These are phyloP conservation scores for Poeciliopsis retropinna DNA, from an alignment of 2,113 vertebrate species.

Conservation along the genomic window DNA sequence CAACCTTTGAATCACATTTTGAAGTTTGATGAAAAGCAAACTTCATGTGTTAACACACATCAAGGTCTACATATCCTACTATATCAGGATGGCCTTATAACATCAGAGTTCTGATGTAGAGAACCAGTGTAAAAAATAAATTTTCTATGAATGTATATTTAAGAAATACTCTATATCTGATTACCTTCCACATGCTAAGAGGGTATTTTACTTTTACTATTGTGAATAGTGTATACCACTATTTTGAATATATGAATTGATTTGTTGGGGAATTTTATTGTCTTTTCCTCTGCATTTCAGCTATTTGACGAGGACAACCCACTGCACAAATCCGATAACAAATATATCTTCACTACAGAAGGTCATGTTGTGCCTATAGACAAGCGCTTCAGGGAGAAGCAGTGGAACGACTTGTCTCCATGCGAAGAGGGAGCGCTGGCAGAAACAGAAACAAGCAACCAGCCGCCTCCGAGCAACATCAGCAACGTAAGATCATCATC, in stretches of 20 bases:
- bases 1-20: background rate
- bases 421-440: conserved; percentile 60
- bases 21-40: too few species aligned
- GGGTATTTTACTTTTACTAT: too few species aligned
- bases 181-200: too few species aligned
- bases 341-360: conserved; percentile 97
- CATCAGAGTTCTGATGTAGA: too few species aligned
- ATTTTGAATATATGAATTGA: background rate
- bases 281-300: conserved; percentile 64
- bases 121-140: too few species aligned
- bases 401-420: conserved; percentile 85
- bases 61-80: too few species aligned
- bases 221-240: too few species aligned
- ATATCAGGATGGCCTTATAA: too few species aligned
- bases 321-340: conserved; percentile 90
- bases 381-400: conserved; percentile 86
- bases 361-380: conserved; percentile 95
- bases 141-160: too few species aligned
- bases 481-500: conserved; percentile 86
- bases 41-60: too few species aligned
- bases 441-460: conserved; percentile 50
- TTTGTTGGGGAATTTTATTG: background rate
- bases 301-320: conserved; percentile 98
- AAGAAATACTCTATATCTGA: too few species aligned
- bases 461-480: conserved; percentile 78